Percentiles rank a stretch among this genome's conserved stretches.
Evolutionary conservation across 2,113 vertebrate genomes (phyloP).

Genomic region (Nasalis larvatus): DNA sequence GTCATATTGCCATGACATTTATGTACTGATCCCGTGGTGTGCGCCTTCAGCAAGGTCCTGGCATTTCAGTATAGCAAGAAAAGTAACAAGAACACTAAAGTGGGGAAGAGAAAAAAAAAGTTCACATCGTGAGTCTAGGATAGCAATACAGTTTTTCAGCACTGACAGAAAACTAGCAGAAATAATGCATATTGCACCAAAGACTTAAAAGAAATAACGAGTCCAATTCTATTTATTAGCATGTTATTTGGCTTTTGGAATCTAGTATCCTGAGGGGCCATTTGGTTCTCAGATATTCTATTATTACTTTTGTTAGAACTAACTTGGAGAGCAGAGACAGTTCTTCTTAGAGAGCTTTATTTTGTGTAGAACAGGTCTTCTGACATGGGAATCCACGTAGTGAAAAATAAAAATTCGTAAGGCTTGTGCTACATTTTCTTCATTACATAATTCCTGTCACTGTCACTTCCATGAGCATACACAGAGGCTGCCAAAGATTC

Average conservation of each 20-base stretch:
- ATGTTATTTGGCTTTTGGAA: neutral
- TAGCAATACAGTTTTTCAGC: neutral
- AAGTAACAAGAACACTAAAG: neutral
- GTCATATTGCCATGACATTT: rapidly evolving
- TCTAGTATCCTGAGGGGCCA: neutral
- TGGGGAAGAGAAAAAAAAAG: neutral
- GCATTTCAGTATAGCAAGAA: neutral
- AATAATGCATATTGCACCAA: rapidly evolving
- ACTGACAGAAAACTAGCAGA: neutral
- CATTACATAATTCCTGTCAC: neutral
- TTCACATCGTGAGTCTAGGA: neutral
- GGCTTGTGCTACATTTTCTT: neutral
- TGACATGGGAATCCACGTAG: neutral
- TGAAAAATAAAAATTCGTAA: neutral
- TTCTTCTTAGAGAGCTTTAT: neutral
- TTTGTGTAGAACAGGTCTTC: neutral
- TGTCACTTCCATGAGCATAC: neutral
- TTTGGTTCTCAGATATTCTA: neutral
- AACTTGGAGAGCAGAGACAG: neutral
- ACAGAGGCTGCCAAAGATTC: neutral
- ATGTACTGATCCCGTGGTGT: rapidly evolving
- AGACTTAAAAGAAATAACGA: neutral
- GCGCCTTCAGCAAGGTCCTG: neutral
- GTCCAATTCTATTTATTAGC: neutral
- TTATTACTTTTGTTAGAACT: neutral